Evolutionary conservation across 2,888 invertebrate genomes (phyloP).

Genomic region (Andrena minutula): DNA sequence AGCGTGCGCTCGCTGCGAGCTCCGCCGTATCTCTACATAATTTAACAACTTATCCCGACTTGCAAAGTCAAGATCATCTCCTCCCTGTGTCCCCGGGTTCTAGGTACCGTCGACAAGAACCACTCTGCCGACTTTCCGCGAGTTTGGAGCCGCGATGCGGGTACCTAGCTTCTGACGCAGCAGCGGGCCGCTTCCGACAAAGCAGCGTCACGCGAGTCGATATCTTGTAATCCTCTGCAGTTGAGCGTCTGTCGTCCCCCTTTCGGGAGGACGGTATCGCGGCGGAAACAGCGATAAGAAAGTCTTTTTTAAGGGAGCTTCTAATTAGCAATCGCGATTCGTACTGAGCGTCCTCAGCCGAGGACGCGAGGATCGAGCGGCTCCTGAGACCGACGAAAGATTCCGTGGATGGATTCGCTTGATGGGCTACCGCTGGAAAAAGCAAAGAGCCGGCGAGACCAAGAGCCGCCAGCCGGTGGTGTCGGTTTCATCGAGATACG

Average conservation of each 20-base stretch:
- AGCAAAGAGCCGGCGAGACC: slow-evolving; percentile 19
- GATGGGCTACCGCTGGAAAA: slow-evolving; percentile 6
- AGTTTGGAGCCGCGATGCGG: slow-evolving; percentile 15
- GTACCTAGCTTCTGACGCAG: background rate
- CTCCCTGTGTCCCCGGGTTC: background rate
- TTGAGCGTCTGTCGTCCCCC: too few species aligned
- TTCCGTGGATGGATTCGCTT: slow-evolving; percentile 24
- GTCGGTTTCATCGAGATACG: slow-evolving; percentile 36
- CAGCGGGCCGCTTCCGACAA: too few species aligned
- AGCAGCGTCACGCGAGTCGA: too few species aligned
- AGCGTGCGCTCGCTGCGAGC: background rate
- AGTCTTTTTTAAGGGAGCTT: background rate
- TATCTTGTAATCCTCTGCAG: too few species aligned
- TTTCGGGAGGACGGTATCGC: too few species aligned
- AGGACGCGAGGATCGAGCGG: background rate
- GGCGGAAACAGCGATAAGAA: background rate
- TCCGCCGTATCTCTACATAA: slow-evolving; percentile 13
- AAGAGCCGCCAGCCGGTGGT: slow-evolving; percentile 1
- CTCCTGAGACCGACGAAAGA: slow-evolving; percentile 2
- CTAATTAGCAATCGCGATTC: background rate
- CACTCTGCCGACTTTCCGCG: slow-evolving; percentile 5
- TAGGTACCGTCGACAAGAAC: slow-evolving; percentile 9
- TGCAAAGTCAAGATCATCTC: slow-evolving; percentile 4
- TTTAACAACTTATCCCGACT: slow-evolving; percentile 21
- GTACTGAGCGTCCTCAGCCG: background rate